Percentiles rank a stretch among this genome's conserved stretches.
These are phyloP conservation scores for Boloria euphrosyne DNA, from an alignment of 2,888 invertebrate species.

Conservation along the genomic window DNA sequence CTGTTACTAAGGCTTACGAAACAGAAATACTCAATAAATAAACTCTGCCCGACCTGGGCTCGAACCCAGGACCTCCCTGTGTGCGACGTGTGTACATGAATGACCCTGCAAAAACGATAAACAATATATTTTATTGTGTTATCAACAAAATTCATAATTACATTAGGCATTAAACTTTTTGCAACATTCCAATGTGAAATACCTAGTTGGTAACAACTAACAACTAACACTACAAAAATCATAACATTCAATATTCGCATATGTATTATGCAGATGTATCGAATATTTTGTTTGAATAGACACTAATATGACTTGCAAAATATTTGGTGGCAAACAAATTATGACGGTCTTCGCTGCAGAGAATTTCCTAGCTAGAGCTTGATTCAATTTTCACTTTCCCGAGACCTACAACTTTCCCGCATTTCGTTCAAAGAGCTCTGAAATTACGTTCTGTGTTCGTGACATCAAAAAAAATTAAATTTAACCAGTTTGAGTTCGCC, in stretches of 20 bases:
- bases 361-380: constrained; percentile 23
- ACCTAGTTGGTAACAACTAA: neutral
- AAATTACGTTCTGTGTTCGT: constrained; percentile 37
- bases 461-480: constrained; percentile 36
- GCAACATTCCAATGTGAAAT: neutral
- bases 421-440: constrained; percentile 31
- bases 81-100: no score
- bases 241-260: neutral
- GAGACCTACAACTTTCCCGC: constrained; percentile 28
- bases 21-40: no score
- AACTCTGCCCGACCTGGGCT: no score
- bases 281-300: constrained; percentile 1
- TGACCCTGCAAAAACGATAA: no score
- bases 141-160: no score
- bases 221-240: neutral
- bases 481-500: constrained; percentile 23
- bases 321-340: constrained; percentile 17
- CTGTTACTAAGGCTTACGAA: no score
- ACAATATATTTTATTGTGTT: no score
- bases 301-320: constrained; percentile 22
- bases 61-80: no score
- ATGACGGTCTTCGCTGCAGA: constrained; percentile 22
- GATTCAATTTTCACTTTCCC: constrained; percentile 35
- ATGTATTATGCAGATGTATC: neutral
- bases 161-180: no score